Percentiles rank a stretch among this genome's conserved stretches.
Conservation (phyloP, 2,797 vertebrate species). For the Nyctibius grandis region DNA sequence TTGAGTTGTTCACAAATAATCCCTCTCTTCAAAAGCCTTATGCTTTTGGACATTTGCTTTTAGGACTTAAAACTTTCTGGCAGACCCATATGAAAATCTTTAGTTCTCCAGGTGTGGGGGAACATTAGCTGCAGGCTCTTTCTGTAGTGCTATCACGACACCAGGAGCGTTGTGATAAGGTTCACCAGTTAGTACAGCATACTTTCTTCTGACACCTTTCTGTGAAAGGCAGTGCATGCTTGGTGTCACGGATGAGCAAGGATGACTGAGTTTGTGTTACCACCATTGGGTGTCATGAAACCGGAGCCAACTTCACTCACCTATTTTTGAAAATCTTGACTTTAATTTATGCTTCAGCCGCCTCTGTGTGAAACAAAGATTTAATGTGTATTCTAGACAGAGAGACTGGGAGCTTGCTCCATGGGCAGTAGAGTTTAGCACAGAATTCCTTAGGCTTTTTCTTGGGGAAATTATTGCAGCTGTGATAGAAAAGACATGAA, state of each 20-base stretch:
- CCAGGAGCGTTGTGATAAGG: not conserved
- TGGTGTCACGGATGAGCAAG: not conserved
- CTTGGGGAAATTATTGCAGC: not conserved
- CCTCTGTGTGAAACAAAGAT: not conserved
- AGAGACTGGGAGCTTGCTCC: not conserved
- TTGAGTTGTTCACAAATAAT: not conserved
- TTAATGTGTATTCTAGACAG: not conserved
- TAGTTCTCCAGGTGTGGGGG: rapidly evolving
- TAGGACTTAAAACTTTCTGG: not conserved
- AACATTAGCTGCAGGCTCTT: not conserved
- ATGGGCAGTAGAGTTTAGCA: not conserved
- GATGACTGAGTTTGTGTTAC: not conserved
- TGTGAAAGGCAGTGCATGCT: not conserved
- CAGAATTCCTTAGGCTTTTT: not conserved
- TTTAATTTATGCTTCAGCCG: not conserved
- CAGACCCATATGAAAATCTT: not conserved
- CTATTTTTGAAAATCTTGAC: not conserved
- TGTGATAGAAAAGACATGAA: not conserved
- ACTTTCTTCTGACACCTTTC: not conserved
- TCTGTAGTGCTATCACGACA: not conserved
- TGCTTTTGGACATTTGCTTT: not conserved
- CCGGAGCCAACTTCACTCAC: not conserved
- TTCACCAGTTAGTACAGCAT: not conserved
- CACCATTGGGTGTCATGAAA: not conserved
- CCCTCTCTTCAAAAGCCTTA: not conserved